Evolutionary conservation across 2,888 invertebrate genomes (phyloP).

Genomic region (Endomychus coccineus): DNA sequence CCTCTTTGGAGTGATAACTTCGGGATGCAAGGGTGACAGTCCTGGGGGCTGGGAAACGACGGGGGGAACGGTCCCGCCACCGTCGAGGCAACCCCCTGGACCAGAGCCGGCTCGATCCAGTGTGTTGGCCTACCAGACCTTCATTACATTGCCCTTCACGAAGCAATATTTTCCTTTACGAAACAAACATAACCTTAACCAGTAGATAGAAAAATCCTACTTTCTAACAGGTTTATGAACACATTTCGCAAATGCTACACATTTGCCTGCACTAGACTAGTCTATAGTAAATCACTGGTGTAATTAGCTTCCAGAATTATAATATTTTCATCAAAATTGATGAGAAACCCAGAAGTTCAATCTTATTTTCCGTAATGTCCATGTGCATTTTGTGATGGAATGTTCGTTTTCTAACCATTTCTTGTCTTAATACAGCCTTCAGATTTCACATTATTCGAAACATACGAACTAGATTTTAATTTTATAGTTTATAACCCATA

Average conservation of each 20-base stretch:
- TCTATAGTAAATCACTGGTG: too few relatives aligned
- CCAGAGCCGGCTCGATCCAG: conserved; percentile 46
- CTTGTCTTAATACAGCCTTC: background rate
- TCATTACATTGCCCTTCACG: conserved; percentile 32
- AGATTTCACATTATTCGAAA: conserved; percentile 1
- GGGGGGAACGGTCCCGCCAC: conserved; percentile 62
- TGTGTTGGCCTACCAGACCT: conserved; percentile 34
- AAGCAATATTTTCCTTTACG: background rate
- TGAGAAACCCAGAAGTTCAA: too few relatives aligned
- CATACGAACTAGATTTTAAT: background rate
- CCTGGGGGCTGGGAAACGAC: conserved; percentile 55
- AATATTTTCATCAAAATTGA: too few relatives aligned
- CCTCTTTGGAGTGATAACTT: conserved; percentile 68
- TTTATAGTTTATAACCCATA: conserved; percentile 2
- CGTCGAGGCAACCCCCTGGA: conserved; percentile 72
- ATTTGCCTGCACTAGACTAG: too few relatives aligned
- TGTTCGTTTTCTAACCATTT: conserved; percentile 1
- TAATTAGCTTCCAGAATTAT: too few relatives aligned
- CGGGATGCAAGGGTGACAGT: conserved; percentile 57
- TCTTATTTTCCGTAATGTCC: conserved; percentile 33
- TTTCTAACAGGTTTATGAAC: background rate
- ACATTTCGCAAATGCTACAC: too few relatives aligned
- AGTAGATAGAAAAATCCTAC: conserved; percentile 6
- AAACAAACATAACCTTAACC: conserved; percentile 13
- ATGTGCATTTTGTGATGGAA: conserved; percentile 34